A percentile compares a stretch with the other conserved stretches of the same genome.
phyloP scores from a whole-genome alignment of 2,888 invertebrate genomes.

The Alviniconcha strummeri region DNA sequence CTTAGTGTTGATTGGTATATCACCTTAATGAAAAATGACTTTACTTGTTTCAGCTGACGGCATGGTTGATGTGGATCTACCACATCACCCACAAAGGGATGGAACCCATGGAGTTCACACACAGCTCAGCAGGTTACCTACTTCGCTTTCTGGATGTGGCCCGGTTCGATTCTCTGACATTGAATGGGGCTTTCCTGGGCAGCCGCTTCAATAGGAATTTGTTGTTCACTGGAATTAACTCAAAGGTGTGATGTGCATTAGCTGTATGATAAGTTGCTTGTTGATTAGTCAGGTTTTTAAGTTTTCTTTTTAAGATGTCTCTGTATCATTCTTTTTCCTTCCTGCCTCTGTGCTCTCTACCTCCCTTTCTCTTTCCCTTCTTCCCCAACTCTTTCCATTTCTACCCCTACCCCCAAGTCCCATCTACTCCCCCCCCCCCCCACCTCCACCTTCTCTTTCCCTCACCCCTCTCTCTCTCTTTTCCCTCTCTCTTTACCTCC shows the following conservation, averaged over 20 bases:
- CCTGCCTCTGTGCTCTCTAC: neutral
- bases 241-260: neutral
- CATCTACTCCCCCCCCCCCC: neutral
- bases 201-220: conserved; percentile 42
- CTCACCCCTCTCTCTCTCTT: neutral
- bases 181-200: conserved; percentile 44
- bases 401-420: neutral
- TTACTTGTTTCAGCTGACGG: conserved; percentile 51
- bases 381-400: neutral
- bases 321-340: neutral
- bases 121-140: conserved; percentile 43
- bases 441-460: neutral
- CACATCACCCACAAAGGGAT: conserved; percentile 58
- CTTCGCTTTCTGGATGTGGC: conserved; percentile 52
- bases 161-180: conserved; percentile 40
- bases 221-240: neutral
- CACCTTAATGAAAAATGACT: no score
- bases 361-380: neutral
- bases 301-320: neutral
- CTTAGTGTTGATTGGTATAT: no score
- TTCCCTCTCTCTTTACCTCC: neutral
- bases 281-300: neutral
- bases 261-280: neutral
- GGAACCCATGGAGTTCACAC: conserved; percentile 54
- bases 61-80: conserved; percentile 57